Percentiles rank a stretch among this genome's conserved stretches.
Conservation (phyloP, 2,113 vertebrate species). For the Grallaria varia region DNA sequence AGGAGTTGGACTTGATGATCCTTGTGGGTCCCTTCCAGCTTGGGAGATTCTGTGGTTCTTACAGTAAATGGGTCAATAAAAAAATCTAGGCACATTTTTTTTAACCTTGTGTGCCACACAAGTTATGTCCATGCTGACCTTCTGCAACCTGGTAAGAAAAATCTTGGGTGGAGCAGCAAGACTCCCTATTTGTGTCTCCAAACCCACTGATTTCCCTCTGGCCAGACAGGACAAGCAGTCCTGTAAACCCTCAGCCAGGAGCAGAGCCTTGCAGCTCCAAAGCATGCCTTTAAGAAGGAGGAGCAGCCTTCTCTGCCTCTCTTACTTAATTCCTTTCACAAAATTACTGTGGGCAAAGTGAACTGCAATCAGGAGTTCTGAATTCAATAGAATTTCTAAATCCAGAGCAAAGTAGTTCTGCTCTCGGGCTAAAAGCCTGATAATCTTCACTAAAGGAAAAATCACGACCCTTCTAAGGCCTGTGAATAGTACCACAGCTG, state of each 20-base stretch:
- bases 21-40: not conserved
- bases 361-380: accelerated
- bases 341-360: not conserved
- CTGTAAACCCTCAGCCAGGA: not conserved
- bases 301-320: not conserved
- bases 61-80: not conserved
- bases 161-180: not conserved
- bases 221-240: accelerated
- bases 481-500: not conserved
- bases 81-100: not conserved
- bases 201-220: not conserved
- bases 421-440: not conserved
- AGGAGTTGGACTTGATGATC: not conserved
- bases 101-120: not conserved
- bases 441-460: not conserved
- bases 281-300: not conserved
- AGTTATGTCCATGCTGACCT: not conserved
- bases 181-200: not conserved
- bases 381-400: not conserved
- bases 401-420: not conserved
- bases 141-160: not conserved
- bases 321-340: not conserved
- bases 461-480: not conserved
- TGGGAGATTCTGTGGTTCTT: not conserved
- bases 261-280: not conserved